These are phyloP conservation scores for Parapsyche elsis DNA, from an alignment of 1,140 invertebrate species.

Conservation along the genomic window DNA sequence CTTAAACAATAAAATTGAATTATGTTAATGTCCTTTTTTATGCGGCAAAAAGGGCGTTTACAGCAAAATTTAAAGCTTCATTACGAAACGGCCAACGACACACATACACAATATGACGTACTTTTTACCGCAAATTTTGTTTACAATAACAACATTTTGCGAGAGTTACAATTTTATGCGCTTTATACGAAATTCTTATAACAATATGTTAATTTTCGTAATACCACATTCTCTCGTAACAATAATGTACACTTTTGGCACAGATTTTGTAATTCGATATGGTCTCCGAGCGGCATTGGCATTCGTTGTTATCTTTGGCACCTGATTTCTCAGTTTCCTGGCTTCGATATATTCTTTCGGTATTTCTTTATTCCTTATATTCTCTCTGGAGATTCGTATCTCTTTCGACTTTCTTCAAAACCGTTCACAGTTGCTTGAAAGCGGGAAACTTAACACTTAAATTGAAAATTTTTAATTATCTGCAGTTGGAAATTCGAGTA, in stretches of 20 bases:
- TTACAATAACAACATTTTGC: too few species aligned
- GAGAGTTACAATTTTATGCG: too few species aligned
- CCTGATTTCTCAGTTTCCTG: slow-evolving; percentile 22
- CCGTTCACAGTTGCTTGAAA: not conserved
- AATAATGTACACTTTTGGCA: slow-evolving; percentile 35
- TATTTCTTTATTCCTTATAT: slow-evolving; percentile 10
- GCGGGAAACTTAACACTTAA: not conserved
- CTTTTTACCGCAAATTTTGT: too few species aligned
- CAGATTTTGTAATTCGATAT: slow-evolving; percentile 33
- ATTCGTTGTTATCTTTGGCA: slow-evolving; percentile 33
- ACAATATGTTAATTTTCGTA: slow-evolving; percentile 16
- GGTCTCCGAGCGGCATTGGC: not conserved
- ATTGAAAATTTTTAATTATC: too few species aligned
- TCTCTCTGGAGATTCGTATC: not conserved
- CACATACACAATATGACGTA: not conserved
- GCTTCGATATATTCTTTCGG: not conserved
- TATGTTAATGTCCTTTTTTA: not conserved
- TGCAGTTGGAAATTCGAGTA: too few species aligned
- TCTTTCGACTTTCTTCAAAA: not conserved
- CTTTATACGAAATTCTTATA: too few species aligned
- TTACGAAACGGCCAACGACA: not conserved
- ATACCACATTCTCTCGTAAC: slow-evolving; percentile 6
- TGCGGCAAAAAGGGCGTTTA: not conserved
- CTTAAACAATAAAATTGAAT: slow-evolving; percentile 15
- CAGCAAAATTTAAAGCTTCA: slow-evolving; percentile 13